These are phyloP conservation scores for Caranx ignobilis DNA, from an alignment of 2,113 vertebrate genomes.

Conservation along the genomic window DNA sequence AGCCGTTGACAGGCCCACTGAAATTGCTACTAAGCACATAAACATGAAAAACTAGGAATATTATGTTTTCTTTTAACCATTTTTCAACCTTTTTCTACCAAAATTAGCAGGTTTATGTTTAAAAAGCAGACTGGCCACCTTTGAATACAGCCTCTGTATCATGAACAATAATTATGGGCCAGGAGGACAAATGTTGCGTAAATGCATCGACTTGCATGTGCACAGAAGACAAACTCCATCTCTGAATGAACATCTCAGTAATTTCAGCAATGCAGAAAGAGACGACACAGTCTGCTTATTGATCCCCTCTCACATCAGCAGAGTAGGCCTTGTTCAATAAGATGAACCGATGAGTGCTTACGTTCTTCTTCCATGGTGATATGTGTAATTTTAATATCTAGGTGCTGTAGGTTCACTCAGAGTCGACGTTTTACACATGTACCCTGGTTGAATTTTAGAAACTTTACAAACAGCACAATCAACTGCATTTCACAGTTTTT, in stretches of 20 bases:
- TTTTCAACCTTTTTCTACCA: too few relatives aligned
- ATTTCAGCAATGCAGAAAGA: constrained; percentile 26
- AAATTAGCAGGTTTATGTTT: too few relatives aligned
- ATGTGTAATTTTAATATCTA: neutral
- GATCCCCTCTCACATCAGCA: constrained; percentile 50
- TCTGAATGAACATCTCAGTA: constrained; percentile 15
- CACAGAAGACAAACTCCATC: constrained; percentile 12
- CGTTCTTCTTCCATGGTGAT: constrained; percentile 33
- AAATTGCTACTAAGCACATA: too few relatives aligned
- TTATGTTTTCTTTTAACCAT: too few relatives aligned
- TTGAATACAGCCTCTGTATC: neutral
- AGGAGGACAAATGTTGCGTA: neutral
- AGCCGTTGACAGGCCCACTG: too few relatives aligned
- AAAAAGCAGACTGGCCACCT: neutral
- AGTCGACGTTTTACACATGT: neutral
- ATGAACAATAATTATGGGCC: neutral
- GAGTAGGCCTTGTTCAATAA: constrained; percentile 54
- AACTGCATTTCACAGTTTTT: constrained; percentile 66
- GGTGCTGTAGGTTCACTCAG: neutral
- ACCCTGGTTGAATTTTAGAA: constrained; percentile 8
- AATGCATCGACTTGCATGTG: constrained; percentile 12
- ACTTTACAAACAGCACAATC: constrained; percentile 65
- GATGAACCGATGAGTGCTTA: constrained; percentile 21
- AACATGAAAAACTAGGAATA: too few relatives aligned
- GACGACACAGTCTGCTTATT: constrained; percentile 37